A percentile compares a stretch with the other conserved stretches of the same genome.
Evolutionary conservation across 2,113 vertebrate genomes (phyloP).

Genomic region (Laticauda laticaudata): DNA sequence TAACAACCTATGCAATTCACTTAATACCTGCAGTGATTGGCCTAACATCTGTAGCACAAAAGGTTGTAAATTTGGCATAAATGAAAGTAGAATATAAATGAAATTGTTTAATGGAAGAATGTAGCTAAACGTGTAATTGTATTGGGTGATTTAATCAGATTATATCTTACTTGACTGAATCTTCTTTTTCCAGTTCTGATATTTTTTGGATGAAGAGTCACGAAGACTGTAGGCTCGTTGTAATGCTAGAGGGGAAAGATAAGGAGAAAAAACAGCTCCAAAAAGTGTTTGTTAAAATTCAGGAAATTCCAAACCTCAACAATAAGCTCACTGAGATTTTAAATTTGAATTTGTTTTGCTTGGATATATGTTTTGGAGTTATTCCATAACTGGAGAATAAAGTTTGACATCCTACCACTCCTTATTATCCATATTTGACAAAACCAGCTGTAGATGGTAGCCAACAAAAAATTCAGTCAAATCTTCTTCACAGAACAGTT

Average conservation of each 20-base stretch:
- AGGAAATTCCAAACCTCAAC: not conserved
- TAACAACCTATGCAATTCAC: not conserved
- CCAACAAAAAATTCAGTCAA: not conserved
- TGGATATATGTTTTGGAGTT: not conserved
- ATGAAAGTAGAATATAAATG: not conserved
- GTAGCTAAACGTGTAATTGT: not conserved
- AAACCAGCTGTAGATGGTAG: not conserved
- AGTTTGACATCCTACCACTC: not conserved
- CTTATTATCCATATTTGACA: not conserved
- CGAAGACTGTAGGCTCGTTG: conserved; percentile 67
- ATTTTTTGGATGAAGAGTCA: conserved; percentile 50
- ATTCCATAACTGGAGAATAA: not conserved
- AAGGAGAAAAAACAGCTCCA: not conserved
- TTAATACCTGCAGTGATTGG: not conserved
- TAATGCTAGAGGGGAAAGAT: conserved; percentile 51
- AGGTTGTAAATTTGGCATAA: not conserved
- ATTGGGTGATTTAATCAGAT: not conserved
- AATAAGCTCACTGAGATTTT: not conserved
- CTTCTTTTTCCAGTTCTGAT: conserved; percentile 71
- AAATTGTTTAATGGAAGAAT: not conserved
- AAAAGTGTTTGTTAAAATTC: rapidly evolving
- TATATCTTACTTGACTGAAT: conserved; percentile 68
- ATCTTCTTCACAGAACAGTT: not conserved
- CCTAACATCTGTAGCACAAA: not conserved
- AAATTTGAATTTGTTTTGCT: not conserved